Base-by-base conservation (phyloP, 2,797 vertebrate genomes). In the Hozukius guyotensis region DNA sequence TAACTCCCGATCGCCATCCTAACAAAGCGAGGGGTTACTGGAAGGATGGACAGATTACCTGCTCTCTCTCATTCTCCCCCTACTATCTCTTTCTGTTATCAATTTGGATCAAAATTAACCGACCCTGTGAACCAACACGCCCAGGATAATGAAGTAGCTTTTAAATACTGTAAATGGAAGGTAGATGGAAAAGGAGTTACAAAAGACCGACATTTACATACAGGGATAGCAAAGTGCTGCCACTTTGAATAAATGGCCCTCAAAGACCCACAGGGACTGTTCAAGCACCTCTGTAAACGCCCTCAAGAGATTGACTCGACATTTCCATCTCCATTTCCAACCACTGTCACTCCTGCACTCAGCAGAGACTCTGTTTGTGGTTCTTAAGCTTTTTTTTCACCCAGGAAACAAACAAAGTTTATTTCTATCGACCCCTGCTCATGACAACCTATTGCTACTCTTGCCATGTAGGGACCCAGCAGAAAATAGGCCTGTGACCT, bases 171-270 rank as follows among this genome's bases (percentile, higher is more conserved):
- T 80, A 66, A 86, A 84, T 63, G 74, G 32, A 84, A 86, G 63
- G 76, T 78, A 74, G 70, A 77, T 67, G 34, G 71, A 80, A 74
- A 88, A 63, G 8, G 70, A 80, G 71, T 68, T 81, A 70, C 31
- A 62, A 66, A 75, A 78, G 76, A 78, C 42, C 56, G 59, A 73
- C 63, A 84, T 81, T 87, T 83, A 68, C 77, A 83, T 75, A 77
- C 78, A 88, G 82, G 77, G 92, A 96, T 92, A 90, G 89, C 85
- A 87, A 86, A 94, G 92, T 90, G 93, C 93, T 95, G 92, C 94
- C 94, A 92, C 90, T 93, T 95, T 95, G 89, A 93, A 93, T 89
- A 69, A 93, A 93, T 78, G 92, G 92, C 91, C 92, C 95, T 96
- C 93, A 93, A 90, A 92, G 92, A 94, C 95, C 88, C 87, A 86